A percentile compares a stretch with the other conserved stretches of the same genome.
phyloP scores from a whole-genome alignment of 2,888 invertebrate genomes.

The Endotricha flammealis region DNA sequence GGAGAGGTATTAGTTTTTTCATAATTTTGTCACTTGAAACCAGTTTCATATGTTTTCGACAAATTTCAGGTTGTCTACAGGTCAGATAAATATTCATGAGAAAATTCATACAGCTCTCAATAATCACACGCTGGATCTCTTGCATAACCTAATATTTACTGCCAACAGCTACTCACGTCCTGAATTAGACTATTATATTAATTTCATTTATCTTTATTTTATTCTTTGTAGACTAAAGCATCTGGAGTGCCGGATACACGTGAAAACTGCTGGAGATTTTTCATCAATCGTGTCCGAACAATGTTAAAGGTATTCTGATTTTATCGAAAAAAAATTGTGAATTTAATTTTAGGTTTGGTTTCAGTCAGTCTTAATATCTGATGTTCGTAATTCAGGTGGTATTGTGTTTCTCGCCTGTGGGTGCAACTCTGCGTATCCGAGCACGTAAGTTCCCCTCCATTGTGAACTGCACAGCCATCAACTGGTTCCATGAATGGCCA shows the following conservation, averaged over 20 bases:
- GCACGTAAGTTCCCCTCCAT: constrained; percentile 96
- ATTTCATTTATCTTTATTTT: no score
- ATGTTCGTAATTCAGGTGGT: constrained; percentile 73
- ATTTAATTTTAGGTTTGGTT: not conserved
- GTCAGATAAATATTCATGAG: no score
- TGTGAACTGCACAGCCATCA: constrained; percentile 94
- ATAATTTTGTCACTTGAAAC: no score
- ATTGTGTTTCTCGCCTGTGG: constrained; percentile 96
- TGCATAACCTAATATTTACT: no score
- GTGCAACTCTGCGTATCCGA: constrained; percentile 89
- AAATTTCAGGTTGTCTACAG: no score
- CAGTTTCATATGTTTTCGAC: no score
- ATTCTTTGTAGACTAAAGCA: constrained; percentile 83
- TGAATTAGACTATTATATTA: no score
- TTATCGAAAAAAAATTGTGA: constrained; percentile 1
- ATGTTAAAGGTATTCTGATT: constrained; percentile 77
- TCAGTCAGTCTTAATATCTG: no score
- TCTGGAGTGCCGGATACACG: constrained; percentile 89
- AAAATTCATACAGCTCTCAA: no score
- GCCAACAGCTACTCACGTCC: no score
- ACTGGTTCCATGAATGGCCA: constrained; percentile 99
- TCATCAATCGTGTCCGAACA: constrained; percentile 91
- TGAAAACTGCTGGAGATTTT: constrained; percentile 97
- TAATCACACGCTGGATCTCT: no score
- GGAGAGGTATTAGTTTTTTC: constrained; percentile 86